Conservation (phyloP, 2,888 invertebrate genomes). For the Drosophila rubida region DNA sequence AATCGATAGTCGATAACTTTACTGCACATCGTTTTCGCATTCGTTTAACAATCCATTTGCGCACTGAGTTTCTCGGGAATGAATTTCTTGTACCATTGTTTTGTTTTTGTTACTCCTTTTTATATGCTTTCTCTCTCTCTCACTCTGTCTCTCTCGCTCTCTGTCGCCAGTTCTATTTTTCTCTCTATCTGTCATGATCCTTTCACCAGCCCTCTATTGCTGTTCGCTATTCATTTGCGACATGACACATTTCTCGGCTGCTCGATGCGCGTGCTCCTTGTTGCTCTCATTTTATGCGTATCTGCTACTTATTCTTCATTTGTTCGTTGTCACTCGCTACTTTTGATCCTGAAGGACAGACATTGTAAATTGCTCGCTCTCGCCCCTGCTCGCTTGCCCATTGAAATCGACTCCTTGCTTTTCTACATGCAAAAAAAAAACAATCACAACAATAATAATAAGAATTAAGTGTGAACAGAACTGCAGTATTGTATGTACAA, state of each 20-base stretch:
- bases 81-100: background rate
- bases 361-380: background rate
- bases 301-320: background rate
- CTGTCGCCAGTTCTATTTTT: background rate
- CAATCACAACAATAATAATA: constrained; percentile 12
- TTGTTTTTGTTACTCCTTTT: background rate
- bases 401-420: constrained; percentile 76
- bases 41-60: background rate
- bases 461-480: background rate
- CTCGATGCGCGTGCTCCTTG: background rate
- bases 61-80: background rate
- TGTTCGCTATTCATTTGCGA: background rate
- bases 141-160: background rate
- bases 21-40: background rate
- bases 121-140: background rate
- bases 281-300: constrained; percentile 8
- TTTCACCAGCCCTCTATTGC: background rate
- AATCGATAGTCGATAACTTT: background rate
- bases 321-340: constrained; percentile 17
- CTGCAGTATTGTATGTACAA: background rate
- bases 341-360: constrained; percentile 5
- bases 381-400: constrained; percentile 68
- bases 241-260: background rate
- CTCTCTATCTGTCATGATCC: background rate
- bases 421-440: constrained; percentile 59